Conservation (phyloP, 1,140 invertebrate genomes). For the Gonioctena quinquepunctata region DNA sequence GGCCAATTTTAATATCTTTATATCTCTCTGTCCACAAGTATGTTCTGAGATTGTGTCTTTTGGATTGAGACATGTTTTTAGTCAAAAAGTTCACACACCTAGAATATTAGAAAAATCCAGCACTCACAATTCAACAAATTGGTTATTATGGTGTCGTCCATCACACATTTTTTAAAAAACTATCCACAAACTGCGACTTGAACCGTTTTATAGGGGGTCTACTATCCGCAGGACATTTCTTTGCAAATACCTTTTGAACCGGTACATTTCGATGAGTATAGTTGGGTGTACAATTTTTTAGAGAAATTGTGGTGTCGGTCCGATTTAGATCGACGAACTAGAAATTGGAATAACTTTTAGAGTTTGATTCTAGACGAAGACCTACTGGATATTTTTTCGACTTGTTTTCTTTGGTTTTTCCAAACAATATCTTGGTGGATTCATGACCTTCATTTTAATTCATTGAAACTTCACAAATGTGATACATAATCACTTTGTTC, state of each 20-base stretch:
- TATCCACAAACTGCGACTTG: not conserved
- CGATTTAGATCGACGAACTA: slow-evolving; percentile 29
- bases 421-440: too few relatives aligned
- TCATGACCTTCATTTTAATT: too few relatives aligned
- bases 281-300: slow-evolving; percentile 39
- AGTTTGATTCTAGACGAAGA: too few relatives aligned
- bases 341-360: not conserved
- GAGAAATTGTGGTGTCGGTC: slow-evolving; percentile 47
- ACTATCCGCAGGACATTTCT: not conserved
- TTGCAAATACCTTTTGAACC: slow-evolving; percentile 38
- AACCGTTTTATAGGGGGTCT: not conserved
- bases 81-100: slow-evolving; percentile 30
- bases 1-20: slow-evolving; percentile 34
- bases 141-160: not conserved
- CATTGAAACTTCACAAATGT: too few relatives aligned
- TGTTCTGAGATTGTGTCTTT: slow-evolving; percentile 38
- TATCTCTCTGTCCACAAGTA: slow-evolving; percentile 39
- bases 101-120: slow-evolving; percentile 28
- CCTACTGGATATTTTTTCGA: too few relatives aligned
- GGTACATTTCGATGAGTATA: slow-evolving; percentile 41
- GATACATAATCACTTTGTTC: too few relatives aligned
- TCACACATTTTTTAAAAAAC: slow-evolving; percentile 9
- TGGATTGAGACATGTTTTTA: slow-evolving; percentile 25
- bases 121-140: slow-evolving; percentile 12
- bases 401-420: too few relatives aligned